Evolutionary conservation across 2,797 vertebrate genomes (phyloP), one percentile per base, ranked within the genome.

Genomic region (Enteromius afrohamiltoni): DNA sequence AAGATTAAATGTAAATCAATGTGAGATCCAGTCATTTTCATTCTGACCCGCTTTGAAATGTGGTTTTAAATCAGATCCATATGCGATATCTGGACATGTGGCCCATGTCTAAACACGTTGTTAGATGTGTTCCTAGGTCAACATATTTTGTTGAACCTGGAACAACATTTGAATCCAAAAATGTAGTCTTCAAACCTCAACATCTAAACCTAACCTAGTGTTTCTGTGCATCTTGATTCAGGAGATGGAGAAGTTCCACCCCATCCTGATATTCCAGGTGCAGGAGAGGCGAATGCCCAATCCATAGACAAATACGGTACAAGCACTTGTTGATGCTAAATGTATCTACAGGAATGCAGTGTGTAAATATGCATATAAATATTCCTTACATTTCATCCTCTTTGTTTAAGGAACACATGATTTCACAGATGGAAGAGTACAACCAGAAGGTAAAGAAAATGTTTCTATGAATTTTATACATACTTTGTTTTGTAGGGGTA

Each of bases 391-490:
- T 53, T 83, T 40, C 45, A 1, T 8, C 70, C 9, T 79, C 40
- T 64, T 40, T 67, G n/a, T 90, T 90, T 77, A 86, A 94, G 93
- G 89, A 78, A 88, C 91, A 6, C 80, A 82, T 2, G 89, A 89
- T 64, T 93, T 92, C 53, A 89, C 93, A 53, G 92, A 91, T 34
- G 93, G 92, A 90, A 91, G 90, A 65, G 75, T 93, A 58, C 92
- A 92, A 75, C 90, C 92, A 77, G 92, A 94, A 88, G 94, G 94
- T 95, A 92, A 90, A 84, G 47, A 34, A 40, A n/a, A 9, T 55
- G 23, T n/a, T 45, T 45, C 23, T 60, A 1, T 64, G 10, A 64
- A 13, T 13, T 10, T 62, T 77, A 7, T 2, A 58, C 13, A 58
- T 40, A 40, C n/a, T 26, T 23, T 67, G 9, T 21, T 31, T 37